Base-by-base conservation (phyloP, 2,113 vertebrate genomes). In the Glaucomys volans region DNA sequence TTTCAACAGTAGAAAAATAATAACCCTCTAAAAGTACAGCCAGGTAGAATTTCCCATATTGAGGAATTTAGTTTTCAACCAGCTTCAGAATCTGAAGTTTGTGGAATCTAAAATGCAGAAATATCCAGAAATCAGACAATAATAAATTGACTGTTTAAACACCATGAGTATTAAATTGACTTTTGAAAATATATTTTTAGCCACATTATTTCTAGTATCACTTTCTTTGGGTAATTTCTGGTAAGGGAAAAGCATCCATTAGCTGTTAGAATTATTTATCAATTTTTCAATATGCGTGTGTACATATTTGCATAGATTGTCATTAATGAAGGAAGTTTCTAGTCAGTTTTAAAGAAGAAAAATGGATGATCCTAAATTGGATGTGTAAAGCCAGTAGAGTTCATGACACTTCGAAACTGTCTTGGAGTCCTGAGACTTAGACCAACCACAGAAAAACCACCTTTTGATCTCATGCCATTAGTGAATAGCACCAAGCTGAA, bases 11-110 rank as follows among this genome's bases (percentile, higher is more conserved):
- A 96, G 95, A 96, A 95, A 97, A 97, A 75, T 94, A 92, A 69
- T 97, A 94, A 76, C 90, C 95, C 20, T 92, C 77, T 97, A 80
- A 96, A 96, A 93, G 42, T 91, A 92, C 7, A 97, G 81, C 92
- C 96, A 97, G 87, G 47, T 87, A 95, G 95, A 96, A 93, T 97
- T 95, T 96, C 95, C 95, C 97, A 97, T 97, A 97, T 95, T 97
- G 90, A 97, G 95, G 91, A 96, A 95, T 64, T 88, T 96, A 88
- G 50, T 95, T 96, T 98, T 97, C 85, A 90, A 7, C 88, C 96
- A 93, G 71, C 93, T 94, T 98, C 97, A 97, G 90, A 84, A 95
- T 97, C 96, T 96, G 95, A 96, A 96, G 94, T 90, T 87, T 83
- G 66, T 95, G n/a, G 87, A 96, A 96, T 92, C 69, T 96, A 83